Evolutionary conservation across 2,113 vertebrate genomes (phyloP), one percentile per base, ranked within the genome.

Genomic region (Planiliza haematocheilus): DNA sequence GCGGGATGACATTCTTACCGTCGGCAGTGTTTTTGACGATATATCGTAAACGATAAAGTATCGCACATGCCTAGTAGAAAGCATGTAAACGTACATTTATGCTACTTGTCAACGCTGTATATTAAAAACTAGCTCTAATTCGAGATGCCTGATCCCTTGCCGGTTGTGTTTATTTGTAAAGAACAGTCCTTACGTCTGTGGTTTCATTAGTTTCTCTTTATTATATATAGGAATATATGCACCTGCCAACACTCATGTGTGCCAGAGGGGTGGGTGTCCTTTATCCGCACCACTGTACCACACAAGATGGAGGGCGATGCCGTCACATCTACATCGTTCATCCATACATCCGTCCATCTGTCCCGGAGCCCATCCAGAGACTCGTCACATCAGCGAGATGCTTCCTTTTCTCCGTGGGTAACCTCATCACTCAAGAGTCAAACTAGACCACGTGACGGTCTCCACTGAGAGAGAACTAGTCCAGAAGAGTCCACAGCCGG

Each of bases 181-280:
- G 45, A 13, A 38, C 60, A 20, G 7, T 37, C 4, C 2, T 17
- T 16, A 49, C 10, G 14, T 61, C 14, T 60, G 12, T 49, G 10
- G 59, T 20, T 41, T 66, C 11, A 48, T 68, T 34, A 10, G 1
- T 58, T 58, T 17, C 2, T 61, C 8, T 68, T 71, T 62, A 63
- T 45, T 72, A 66, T 37, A 43, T 7, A 41, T 24, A 17, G n/a
- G n/a, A n/a, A 4, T 9, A 43, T 10, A 52, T 1, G 50, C 51
- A 64, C 1, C 5, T 1, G 4, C 37, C 7, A n/a, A 45, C 52
- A 39, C 7, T n/a, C n/a, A n/a, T n/a, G n/a, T n/a, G n/a, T n/a
- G n/a, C n/a, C n/a, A n/a, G n/a, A n/a, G n/a, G n/a, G n/a, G n/a
- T n/a, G 20, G 0, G 13, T n/a, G 1, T 14, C n/a, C 5, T 12